Base-by-base conservation (phyloP, 2,797 vertebrate species). In the Rhyacichthys aspro region DNA sequence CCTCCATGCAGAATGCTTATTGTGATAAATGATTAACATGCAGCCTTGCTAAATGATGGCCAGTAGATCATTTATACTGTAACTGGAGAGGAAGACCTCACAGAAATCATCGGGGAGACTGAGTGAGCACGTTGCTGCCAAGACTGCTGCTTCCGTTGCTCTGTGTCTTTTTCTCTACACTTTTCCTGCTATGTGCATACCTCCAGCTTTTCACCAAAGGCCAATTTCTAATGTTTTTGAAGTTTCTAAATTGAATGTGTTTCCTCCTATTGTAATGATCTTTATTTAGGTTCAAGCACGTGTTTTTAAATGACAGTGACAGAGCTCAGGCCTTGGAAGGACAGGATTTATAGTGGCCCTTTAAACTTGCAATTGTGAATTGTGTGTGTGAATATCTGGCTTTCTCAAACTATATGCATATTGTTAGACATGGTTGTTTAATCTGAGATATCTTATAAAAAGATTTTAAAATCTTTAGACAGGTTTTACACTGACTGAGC, bases 21-120 rank as follows among this genome's bases (percentile, higher is more conserved):
- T 12, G 68, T 81, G 81, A 90, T 86, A 77, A 85, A 87, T 85
- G 88, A 90, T 90, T 88, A 88, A 81, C 78, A 79, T 28, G 64
- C 75, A 72, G 81, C 68, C 65, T 12, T 65, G 68, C 65, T 88
- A 90, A 91, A 88, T 79, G 81, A 81, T 78, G 67, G 57, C 67
- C 80, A 80, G 79, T 82, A 76, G 87, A 91, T 91, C 84, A 88
- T 88, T 87, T 86, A 84, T 70, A 74, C 47, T 3, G 38, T 63
- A 75, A 72, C 65, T 63, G 60, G 49, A 71, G 67, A 79, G 74
- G 73, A 67, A 77, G 72, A 79, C 71, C 76, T 76, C 71, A 15
- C 66, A 47, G 67, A 70, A 71, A 58, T 65, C 59, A 47, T 15
- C 5, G n/a, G 70, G 52, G 64, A 63, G 58, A 55, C 39, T 18